Evolutionary conservation across 2,113 vertebrate species (phyloP), one percentile per base, ranked within the genome.

Genomic region (Cygnus buccinator): DNA sequence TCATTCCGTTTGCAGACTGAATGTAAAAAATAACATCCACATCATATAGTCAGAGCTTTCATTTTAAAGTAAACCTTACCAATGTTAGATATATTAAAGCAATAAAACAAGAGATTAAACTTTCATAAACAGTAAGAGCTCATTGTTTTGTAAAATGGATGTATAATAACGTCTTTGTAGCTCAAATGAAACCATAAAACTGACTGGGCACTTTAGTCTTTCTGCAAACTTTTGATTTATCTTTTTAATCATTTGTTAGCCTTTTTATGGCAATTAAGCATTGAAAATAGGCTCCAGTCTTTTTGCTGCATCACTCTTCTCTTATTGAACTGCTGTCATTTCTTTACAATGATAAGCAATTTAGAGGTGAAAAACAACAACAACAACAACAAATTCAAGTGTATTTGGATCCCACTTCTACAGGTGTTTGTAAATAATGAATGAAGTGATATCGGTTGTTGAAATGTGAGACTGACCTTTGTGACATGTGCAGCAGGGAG

Each of bases 71-170:
- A 98, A 98, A 97, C 89, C 97, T 97, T 97, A 98, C 97, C 95
- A 97, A 89, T 97, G 95, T 95, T 96, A 98, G 97, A 98, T 98
- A 97, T 98, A 98, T 98, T 98, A 98, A 98, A 97, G 97, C 97
- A 98, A 98, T 98, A 98, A 98, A 98, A 91, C 94, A 97, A 97
- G 97, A 98, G 97, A 98, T 98, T 98, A 98, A 98, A 98, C 97
- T 98, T 98, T 98, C 98, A 98, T 98, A 98, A 99, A 98, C 98
- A 97, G 97, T 97, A 98, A 98, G 98, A 98, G 98, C 96, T 98
- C 98, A 98, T 98, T 99, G 98, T 98, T 99, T 99, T 99, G 98
- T 98, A 98, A 98, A 98, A 98, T 98, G 98, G 98, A 97, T 97
- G 94, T 98, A 97, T 98, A 98, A 98, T 98, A 98, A 98, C 89